Evolutionary conservation across 2,113 vertebrate species (phyloP).

Genomic region (Grantiella picta): DNA sequence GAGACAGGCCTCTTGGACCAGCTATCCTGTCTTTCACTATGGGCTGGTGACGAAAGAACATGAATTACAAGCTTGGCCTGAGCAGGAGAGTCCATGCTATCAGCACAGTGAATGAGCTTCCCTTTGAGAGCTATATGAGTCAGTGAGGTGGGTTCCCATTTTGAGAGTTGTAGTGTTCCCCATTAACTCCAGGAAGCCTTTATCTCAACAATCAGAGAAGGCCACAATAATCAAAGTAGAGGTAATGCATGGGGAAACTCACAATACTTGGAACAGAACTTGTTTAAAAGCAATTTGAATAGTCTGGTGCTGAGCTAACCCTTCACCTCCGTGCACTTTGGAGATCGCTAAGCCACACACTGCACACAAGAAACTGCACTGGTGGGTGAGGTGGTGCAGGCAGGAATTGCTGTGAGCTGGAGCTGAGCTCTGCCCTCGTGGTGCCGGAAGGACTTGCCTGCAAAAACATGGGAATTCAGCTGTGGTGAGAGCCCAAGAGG

Average conservation of each 20-base stretch:
- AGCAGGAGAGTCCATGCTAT: neutral
- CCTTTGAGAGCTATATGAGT: neutral
- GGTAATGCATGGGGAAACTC: neutral
- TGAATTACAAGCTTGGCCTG: neutral
- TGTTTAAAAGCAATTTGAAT: neutral
- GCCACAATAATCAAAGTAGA: neutral
- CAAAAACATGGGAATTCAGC: neutral
- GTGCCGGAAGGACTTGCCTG: neutral
- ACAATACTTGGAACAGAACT: neutral
- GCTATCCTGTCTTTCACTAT: neutral
- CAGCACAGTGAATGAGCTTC: neutral
- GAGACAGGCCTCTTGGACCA: neutral
- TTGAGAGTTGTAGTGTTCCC: neutral
- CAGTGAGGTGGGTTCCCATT: neutral
- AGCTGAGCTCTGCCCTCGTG: neutral
- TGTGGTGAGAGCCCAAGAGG: neutral
- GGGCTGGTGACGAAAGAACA: neutral
- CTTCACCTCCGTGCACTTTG: neutral
- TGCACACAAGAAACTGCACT: neutral
- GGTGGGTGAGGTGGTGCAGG: neutral
- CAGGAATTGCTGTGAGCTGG: neutral
- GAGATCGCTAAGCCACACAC: neutral
- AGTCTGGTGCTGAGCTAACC: neutral
- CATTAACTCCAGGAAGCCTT: slow-evolving; percentile 10
- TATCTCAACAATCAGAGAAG: neutral